These are phyloP conservation scores for Euphonia xanthogaster DNA, from an alignment of 2,797 vertebrate species.

Conservation along the genomic window DNA sequence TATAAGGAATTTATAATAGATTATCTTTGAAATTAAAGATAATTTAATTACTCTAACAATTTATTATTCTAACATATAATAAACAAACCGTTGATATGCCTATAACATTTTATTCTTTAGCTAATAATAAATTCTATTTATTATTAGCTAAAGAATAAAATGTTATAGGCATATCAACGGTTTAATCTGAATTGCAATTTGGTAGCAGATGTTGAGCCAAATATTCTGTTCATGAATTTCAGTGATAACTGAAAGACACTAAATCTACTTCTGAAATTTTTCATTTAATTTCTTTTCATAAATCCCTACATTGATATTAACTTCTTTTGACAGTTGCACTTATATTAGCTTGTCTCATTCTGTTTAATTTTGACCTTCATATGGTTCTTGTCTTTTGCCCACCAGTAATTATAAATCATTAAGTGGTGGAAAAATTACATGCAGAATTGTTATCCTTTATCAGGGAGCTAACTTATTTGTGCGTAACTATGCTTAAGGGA, in stretches of 20 bases:
- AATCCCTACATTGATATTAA: not conserved
- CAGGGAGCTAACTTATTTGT: not conserved
- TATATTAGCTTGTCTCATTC: not conserved
- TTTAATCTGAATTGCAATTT: not conserved
- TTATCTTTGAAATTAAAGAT: not conserved
- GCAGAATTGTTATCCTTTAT: not conserved
- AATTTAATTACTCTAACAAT: not conserved
- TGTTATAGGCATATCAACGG: not conserved
- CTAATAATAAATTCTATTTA: too few relatives aligned
- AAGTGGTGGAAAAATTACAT: not conserved
- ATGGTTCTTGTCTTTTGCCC: not conserved
- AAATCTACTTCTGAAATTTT: not conserved
- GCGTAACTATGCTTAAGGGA: not conserved
- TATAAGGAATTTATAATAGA: not conserved
- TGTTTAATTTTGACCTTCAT: not conserved
- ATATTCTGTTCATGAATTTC: not conserved
- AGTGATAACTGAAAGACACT: not conserved
- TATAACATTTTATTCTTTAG: too few relatives aligned
- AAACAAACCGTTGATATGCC: too few relatives aligned
- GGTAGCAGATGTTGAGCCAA: not conserved
- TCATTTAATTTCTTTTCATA: not conserved
- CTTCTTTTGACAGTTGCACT: not conserved
- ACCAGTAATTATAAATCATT: not conserved
- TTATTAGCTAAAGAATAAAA: not conserved
- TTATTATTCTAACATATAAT: not conserved